Conservation (phyloP, 2,888 invertebrate genomes). For the Tetrapedia diversipes region DNA sequence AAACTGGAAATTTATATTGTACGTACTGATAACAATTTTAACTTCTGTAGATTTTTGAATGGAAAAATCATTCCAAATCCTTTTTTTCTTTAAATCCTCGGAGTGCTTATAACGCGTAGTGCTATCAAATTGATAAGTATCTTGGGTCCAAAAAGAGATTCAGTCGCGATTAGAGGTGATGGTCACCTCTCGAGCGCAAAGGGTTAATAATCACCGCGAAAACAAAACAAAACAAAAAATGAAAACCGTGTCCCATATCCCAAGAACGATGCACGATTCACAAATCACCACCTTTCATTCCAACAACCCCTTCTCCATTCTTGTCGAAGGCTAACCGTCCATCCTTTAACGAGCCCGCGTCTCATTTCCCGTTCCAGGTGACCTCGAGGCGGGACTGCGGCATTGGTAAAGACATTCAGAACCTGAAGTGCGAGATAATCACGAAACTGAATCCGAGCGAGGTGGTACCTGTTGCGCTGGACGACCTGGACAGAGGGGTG, state of each 20-base stretch:
- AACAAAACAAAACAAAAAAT: too few species aligned
- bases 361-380: constrained; percentile 42
- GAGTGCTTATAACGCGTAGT: too few species aligned
- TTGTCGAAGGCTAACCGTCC: not conserved
- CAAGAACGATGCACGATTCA: not conserved
- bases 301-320: not conserved
- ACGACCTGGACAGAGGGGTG: constrained; percentile 68
- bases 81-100: too few species aligned
- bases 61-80: too few species aligned
- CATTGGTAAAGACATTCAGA: constrained; percentile 77
- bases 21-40: too few species aligned
- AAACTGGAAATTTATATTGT: too few species aligned
- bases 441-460: constrained; percentile 72
- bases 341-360: not conserved
- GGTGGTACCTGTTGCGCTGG: constrained; percentile 47
- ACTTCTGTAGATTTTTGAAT: too few species aligned
- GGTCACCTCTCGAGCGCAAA: too few species aligned
- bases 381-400: constrained; percentile 67
- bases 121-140: too few species aligned
- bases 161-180: too few species aligned
- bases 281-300: not conserved
- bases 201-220: too few species aligned
- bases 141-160: too few species aligned
- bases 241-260: not conserved
- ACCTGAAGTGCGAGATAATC: constrained; percentile 79